Base-by-base conservation (phyloP, 2,113 vertebrate genomes). In the Glareola pratincola region DNA sequence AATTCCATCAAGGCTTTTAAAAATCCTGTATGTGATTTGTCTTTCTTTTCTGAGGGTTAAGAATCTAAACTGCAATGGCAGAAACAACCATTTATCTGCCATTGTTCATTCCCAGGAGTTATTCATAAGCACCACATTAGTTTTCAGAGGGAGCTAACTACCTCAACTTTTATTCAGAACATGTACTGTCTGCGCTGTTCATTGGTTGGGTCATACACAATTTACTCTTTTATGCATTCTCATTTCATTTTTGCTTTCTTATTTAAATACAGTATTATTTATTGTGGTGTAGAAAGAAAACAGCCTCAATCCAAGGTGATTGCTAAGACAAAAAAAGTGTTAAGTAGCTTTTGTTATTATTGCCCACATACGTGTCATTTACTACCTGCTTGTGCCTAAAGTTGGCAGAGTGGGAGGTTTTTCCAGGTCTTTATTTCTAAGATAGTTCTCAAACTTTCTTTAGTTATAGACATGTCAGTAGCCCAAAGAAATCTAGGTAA, bases 1-100 rank as follows among this genome's bases (percentile, higher is more conserved):
- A 95, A 95, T 95, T 96, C 93, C 78, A 92, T 96, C 86, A 94
- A 86, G 89, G 67, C 81, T 94, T 95, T 92, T 67, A 68, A 86
- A 91, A 94, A 86, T 66, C 85, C 73, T 69, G 56, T 43, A 63
- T 78, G 68, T 1, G 19, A 85, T 97, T 94, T 96, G 74, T 94
- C 88, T 86, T 77, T 94, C 68, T 88, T 91, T 92, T 59, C 83
- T 45, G 78, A 62, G 80, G 77, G 94, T 32, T 96, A 83, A 72
- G 84, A 66, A 86, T 84, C 83, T 84, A 85, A 89, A 41, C 62
- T 1, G 36, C 47, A 72, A 8, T 50, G 80, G 85, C 89, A 97
- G 88, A 82, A 95, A 57, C 75, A 84, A 37, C 78, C 53, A 60
- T 41, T 93, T 67, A 48, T 78, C 36, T 95, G 89, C 57, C 77